phyloP scores from a whole-genome alignment of 2,888 invertebrate species.

The Liopterus haemorrhoidalis region DNA sequence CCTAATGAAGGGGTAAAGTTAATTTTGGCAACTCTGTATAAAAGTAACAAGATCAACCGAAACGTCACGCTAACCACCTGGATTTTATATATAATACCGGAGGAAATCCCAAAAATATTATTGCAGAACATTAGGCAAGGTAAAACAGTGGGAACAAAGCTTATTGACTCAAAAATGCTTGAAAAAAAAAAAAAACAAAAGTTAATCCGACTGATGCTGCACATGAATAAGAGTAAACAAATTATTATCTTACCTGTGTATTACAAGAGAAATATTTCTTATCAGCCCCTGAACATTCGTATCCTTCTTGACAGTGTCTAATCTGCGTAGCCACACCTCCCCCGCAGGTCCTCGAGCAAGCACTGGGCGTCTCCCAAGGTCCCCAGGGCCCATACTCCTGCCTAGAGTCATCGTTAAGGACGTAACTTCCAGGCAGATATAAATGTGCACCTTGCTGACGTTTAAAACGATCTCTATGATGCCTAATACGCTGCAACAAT shows the following conservation, averaged over 20 bases:
- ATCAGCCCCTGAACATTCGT: slow-evolving; percentile 67
- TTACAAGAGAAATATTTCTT: slow-evolving; percentile 87
- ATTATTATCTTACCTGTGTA: slow-evolving; percentile 60
- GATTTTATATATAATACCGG: too few species aligned
- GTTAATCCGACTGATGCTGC: too few species aligned
- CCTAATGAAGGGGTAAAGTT: too few species aligned
- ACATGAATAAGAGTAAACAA: too few species aligned
- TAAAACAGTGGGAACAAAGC: too few species aligned
- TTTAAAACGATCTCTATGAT: slow-evolving; percentile 67
- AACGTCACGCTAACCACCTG: too few species aligned
- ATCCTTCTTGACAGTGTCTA: slow-evolving; percentile 66
- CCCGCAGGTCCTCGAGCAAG: slow-evolving; percentile 88
- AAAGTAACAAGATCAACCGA: too few species aligned
- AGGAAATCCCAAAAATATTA: too few species aligned
- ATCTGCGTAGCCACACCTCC: slow-evolving; percentile 86
- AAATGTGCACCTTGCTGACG: slow-evolving; percentile 69
- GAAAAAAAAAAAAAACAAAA: too few species aligned
- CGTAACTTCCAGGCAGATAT: slow-evolving; percentile 65
- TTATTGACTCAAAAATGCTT: too few species aligned
- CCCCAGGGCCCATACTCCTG: slow-evolving; percentile 68
- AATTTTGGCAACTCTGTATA: too few species aligned
- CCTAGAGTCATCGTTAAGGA: slow-evolving; percentile 60
- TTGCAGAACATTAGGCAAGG: too few species aligned
- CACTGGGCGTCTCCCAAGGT: slow-evolving; percentile 74
- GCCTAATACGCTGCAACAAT: slow-evolving; percentile 48